phyloP scores from a whole-genome alignment of 2,888 invertebrate genomes.

The Schizaphis graminum region DNA sequence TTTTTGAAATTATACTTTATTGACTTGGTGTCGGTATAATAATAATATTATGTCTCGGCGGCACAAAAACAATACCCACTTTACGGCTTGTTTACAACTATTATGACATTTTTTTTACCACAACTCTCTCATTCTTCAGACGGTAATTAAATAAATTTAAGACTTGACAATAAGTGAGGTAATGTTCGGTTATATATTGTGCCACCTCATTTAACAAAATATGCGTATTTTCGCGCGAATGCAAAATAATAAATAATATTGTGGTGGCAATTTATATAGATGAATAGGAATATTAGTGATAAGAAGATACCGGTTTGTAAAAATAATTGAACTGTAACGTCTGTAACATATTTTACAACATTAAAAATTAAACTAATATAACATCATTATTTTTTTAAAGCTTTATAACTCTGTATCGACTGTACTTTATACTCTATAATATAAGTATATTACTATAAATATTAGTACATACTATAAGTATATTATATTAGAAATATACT shows the following conservation, averaged over 20 bases:
- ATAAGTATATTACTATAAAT: too few relatives aligned
- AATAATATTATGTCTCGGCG: neutral
- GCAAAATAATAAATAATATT: neutral
- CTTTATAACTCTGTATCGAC: neutral
- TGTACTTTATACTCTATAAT: too few relatives aligned
- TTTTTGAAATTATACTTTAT: neutral
- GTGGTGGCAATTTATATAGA: neutral
- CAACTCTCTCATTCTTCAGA: neutral
- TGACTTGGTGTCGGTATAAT: neutral
- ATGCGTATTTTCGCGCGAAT: neutral
- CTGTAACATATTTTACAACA: neutral
- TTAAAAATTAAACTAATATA: neutral
- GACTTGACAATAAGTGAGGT: neutral
- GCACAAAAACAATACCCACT: conserved; percentile 22
- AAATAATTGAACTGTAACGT: neutral
- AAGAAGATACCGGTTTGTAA: neutral
- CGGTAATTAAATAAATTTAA: neutral
- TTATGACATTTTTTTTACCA: conserved; percentile 6
- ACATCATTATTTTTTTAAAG: neutral
- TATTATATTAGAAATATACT: neutral
- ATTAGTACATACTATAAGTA: too few relatives aligned
- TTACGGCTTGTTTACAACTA: conserved; percentile 38
- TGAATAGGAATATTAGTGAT: neutral
- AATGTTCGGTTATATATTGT: neutral
- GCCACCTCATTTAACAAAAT: neutral